A percentile compares a stretch with the other conserved stretches of the same genome.
These are phyloP conservation scores for Acromyrmex charruanus DNA, from an alignment of 1,140 invertebrate species.

Conservation along the genomic window DNA sequence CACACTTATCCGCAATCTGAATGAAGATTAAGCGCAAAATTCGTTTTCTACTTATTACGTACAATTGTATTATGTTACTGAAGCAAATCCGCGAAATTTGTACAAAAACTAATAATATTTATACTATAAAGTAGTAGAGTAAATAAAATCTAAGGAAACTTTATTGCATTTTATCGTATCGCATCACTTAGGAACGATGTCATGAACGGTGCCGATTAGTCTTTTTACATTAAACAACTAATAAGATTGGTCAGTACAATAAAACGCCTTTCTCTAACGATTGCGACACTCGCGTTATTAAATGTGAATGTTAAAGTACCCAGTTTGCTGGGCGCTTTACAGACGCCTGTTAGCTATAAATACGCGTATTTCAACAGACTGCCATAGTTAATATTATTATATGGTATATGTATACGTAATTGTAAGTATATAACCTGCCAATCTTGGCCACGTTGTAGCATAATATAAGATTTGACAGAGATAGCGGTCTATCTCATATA, in stretches of 20 bases:
- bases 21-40: background rate
- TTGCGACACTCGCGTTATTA: conserved; percentile 26
- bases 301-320: conserved; percentile 6
- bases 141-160: conserved; percentile 24
- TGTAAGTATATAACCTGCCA: conserved; percentile 51
- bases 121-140: conserved; percentile 8
- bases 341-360: conserved; percentile 52
- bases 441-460: conserved; percentile 40
- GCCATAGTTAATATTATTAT: conserved; percentile 74
- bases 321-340: conserved; percentile 20
- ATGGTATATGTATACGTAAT: conserved; percentile 34
- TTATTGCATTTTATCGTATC: conserved; percentile 30
- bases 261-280: conserved; percentile 27
- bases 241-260: conserved; percentile 37
- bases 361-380: conserved; percentile 71
- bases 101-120: conserved; percentile 50
- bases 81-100: conserved; percentile 18
- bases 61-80: conserved; percentile 26
- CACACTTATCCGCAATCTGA: background rate
- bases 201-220: background rate
- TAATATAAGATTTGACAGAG: conserved; percentile 45
- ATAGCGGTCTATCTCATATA: conserved; percentile 11
- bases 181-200: background rate
- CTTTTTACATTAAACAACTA: conserved; percentile 25
- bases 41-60: background rate